A percentile compares a stretch with the other conserved stretches of the same genome.
phyloP scores from a whole-genome alignment of 2,113 vertebrate species.

The Emydura subglobosa region DNA sequence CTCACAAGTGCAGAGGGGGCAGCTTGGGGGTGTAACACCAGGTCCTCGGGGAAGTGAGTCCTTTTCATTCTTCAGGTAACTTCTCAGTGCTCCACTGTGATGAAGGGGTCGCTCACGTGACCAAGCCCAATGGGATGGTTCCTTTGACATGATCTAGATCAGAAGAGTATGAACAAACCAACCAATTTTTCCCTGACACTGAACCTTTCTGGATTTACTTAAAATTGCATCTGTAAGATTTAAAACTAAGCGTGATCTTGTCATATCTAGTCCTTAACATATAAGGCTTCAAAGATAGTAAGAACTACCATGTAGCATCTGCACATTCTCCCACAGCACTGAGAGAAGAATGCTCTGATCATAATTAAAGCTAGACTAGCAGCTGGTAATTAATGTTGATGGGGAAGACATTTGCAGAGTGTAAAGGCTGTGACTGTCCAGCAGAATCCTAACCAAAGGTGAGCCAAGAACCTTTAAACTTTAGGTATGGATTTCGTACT shows the following conservation, averaged over 20 bases:
- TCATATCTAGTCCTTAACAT: not conserved
- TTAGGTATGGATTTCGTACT: not conserved
- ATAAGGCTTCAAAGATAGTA: not conserved
- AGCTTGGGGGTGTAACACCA: slow-evolving; percentile 2
- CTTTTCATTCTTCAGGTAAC: slow-evolving; percentile 12
- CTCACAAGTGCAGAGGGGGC: slow-evolving; percentile 34
- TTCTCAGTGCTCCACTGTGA: slow-evolving; percentile 62
- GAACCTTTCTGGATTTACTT: not conserved
- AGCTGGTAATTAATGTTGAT: not conserved
- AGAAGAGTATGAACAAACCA: not conserved
- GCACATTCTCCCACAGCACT: not conserved
- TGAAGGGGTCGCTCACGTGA: slow-evolving; percentile 44
- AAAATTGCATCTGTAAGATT: not conserved
- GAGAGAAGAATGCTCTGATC: not conserved
- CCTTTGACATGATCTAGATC: slow-evolving; percentile 67
- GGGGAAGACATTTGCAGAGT: not conserved
- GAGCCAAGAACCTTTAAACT: not conserved
- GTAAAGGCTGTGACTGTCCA: not conserved
- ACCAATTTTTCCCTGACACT: not conserved
- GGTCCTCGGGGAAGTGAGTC: slow-evolving; percentile 15
- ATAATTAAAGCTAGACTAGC: not conserved
- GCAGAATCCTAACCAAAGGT: not conserved
- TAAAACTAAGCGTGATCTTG: not conserved
- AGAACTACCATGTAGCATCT: not conserved
- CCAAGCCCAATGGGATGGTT: slow-evolving; percentile 73